Conservation (phyloP, 2,113 vertebrate species). For the Gobiocypris rarus region DNA sequence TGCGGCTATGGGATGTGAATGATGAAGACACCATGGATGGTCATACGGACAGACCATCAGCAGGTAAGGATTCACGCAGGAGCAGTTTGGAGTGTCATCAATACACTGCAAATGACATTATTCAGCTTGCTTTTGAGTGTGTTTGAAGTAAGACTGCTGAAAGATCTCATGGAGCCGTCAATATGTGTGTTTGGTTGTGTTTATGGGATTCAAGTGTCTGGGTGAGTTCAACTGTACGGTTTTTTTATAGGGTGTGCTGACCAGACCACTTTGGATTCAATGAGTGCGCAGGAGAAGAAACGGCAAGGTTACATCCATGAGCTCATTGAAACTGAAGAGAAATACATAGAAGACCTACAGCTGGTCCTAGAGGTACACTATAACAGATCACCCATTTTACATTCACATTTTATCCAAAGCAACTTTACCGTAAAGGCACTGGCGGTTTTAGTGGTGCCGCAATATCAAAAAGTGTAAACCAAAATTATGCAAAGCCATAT, state of each 20-base stretch:
- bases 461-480: not conserved
- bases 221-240: slow-evolving; percentile 19
- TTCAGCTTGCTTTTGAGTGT: slow-evolving; percentile 35
- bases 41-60: slow-evolving; percentile 36
- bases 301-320: slow-evolving; percentile 96
- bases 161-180: not conserved
- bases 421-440: not conserved
- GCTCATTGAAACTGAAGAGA: slow-evolving; percentile 91
- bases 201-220: not conserved
- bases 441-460: not conserved
- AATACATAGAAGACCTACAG: slow-evolving; percentile 90
- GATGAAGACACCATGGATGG: slow-evolving; percentile 52
- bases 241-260: slow-evolving; percentile 87
- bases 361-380: slow-evolving; percentile 87
- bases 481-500: not conserved
- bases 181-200: slow-evolving; percentile 2
- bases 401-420: not conserved
- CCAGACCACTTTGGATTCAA: slow-evolving; percentile 85
- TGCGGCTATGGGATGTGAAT: slow-evolving; percentile 70
- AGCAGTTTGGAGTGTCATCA: slow-evolving; percentile 34
- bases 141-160: slow-evolving; percentile 29
- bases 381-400: not conserved
- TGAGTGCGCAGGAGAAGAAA: slow-evolving; percentile 91
- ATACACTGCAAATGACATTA: slow-evolving; percentile 2
- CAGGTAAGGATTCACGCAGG: slow-evolving; percentile 64